These are phyloP conservation scores for Bucco capensis DNA, from an alignment of 2,113 vertebrate species.

Conservation along the genomic window DNA sequence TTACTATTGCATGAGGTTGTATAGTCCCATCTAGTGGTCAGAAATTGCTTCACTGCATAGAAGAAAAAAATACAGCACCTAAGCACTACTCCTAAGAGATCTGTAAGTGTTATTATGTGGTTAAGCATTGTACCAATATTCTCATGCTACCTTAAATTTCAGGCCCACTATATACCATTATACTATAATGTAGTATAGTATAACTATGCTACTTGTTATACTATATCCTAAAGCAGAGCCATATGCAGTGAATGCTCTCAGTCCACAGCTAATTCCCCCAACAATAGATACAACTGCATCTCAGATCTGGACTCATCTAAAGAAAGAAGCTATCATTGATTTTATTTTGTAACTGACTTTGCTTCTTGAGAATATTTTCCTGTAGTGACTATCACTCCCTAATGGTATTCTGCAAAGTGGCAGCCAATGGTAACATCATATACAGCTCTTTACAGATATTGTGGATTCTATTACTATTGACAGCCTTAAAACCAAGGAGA, in stretches of 20 bases:
- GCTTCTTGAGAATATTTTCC: conserved; percentile 17
- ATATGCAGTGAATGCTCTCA: background rate
- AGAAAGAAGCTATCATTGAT: background rate
- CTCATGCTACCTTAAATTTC: background rate
- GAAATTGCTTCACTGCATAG: background rate
- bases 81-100: background rate
- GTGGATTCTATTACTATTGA: background rate
- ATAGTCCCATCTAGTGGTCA: conserved; percentile 73
- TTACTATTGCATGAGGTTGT: conserved; percentile 40
- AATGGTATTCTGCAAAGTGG: background rate
- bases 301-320: background rate
- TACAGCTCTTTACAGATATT: background rate
- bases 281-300: background rate
- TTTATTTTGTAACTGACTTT: conserved; percentile 18
- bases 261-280: background rate
- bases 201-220: background rate
- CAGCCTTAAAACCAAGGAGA: conserved; percentile 7
- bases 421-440: background rate
- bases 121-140: background rate
- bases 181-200: no score
- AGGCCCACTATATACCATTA: background rate
- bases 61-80: background rate
- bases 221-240: background rate
- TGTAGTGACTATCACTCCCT: background rate
- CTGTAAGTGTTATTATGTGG: background rate